These are phyloP conservation scores for Cantharis rufa DNA, from an alignment of 2,888 invertebrate species.

Conservation along the genomic window DNA sequence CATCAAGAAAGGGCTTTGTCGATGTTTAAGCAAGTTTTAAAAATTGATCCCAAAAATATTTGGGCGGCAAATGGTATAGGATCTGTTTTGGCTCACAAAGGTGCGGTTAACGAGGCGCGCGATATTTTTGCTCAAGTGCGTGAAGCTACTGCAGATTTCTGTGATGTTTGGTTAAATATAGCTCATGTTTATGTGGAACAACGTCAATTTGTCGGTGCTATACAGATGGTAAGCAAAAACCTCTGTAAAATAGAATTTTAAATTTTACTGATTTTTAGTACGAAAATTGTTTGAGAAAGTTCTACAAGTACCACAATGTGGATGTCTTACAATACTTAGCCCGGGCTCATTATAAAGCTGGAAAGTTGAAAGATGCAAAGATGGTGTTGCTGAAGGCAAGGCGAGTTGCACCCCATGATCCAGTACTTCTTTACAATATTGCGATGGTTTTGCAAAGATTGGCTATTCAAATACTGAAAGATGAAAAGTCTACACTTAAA, in stretches of 20 bases:
- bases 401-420: slow-evolving; percentile 92
- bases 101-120: slow-evolving; percentile 91
- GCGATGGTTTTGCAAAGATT: slow-evolving; percentile 90
- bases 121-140: slow-evolving; percentile 99
- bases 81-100: slow-evolving; percentile 91
- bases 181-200: slow-evolving; percentile 99
- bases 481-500: slow-evolving; percentile 88
- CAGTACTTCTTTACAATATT: slow-evolving; percentile 90
- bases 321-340: slow-evolving; percentile 95
- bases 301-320: slow-evolving; percentile 91
- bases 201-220: slow-evolving; percentile 94
- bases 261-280: slow-evolving; percentile 67
- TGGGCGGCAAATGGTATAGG: slow-evolving; percentile 99
- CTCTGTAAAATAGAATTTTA: not conserved
- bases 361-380: slow-evolving; percentile 87
- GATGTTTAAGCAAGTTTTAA: slow-evolving; percentile 90
- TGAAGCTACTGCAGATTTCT: slow-evolving; percentile 98
- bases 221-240: slow-evolving; percentile 80
- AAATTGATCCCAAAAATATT: slow-evolving; percentile 92
- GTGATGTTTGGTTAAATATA: slow-evolving; percentile 99
- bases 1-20: slow-evolving; percentile 93
- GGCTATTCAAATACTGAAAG: slow-evolving; percentile 89
- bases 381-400: slow-evolving; percentile 85
- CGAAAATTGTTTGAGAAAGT: slow-evolving; percentile 97
- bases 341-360: slow-evolving; percentile 89